Conservation (phyloP, 1,140 invertebrate genomes). For the Heliconius eleuchia region DNA sequence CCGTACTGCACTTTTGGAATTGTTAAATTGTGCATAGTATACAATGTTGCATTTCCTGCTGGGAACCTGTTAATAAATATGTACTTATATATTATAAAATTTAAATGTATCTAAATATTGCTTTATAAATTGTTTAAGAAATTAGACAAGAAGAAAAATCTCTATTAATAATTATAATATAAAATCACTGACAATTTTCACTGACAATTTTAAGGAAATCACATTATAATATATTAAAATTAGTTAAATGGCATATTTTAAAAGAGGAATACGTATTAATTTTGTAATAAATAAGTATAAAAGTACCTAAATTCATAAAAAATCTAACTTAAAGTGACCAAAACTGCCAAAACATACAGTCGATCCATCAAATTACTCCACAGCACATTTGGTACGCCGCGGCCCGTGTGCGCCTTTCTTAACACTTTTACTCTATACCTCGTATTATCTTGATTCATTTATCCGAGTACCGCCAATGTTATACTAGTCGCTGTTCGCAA, state of each 20-base stretch:
- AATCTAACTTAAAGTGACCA: no score
- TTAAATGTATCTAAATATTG: no score
- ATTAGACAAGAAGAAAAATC: no score
- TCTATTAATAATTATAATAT: no score
- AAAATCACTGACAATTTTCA: no score
- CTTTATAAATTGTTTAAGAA: no score
- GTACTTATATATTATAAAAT: neutral
- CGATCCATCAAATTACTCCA: neutral
- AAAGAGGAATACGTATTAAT: no score
- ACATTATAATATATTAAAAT: no score
- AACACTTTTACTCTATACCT: slow-evolving; percentile 61
- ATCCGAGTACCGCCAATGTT: slow-evolving; percentile 53
- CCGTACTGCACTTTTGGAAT: slow-evolving; percentile 29
- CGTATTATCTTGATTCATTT: slow-evolving; percentile 67
- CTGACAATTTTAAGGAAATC: no score
- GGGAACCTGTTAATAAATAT: neutral
- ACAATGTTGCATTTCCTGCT: slow-evolving; percentile 11
- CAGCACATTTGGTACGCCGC: slow-evolving; percentile 37
- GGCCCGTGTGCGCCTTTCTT: slow-evolving; percentile 43
- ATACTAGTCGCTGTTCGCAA: slow-evolving; percentile 55
- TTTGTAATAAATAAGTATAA: no score
- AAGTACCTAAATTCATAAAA: no score
- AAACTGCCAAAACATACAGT: neutral
- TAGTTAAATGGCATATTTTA: no score
- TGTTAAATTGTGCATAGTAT: slow-evolving; percentile 25